Evolutionary conservation across 2,888 invertebrate species (phyloP), one percentile per base, ranked within the genome.

Genomic region (Sarcophaga carnaria): DNA sequence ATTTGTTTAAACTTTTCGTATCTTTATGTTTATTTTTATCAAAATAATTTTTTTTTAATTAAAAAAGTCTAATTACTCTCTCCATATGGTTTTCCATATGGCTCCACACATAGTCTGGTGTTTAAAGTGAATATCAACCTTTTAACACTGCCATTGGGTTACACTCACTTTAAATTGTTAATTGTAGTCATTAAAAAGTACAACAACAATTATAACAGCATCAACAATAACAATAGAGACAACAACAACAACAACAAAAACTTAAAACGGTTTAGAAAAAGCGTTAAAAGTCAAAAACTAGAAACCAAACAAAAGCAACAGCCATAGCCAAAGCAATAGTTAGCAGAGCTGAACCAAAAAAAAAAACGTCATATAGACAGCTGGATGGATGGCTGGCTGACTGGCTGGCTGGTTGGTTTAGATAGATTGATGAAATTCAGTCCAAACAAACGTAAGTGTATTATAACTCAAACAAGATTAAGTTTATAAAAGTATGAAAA

Each of bases 111-210:
- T 17, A 54, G 14, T 54, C 54, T 54, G 5, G 54, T 54, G 17
- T 2, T 54, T 54, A 69, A 6, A 54, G 45, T 64, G 66, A 66
- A 80, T 74, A 74, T 45, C 71, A 71, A 80, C 79, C 79, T 80
- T 71, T 37, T 80, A 62, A 72, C 79, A 80, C 79, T 80, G 64
- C 71, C 79, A 80, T 80, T 80, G 72, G 72, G 66, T 80, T 80
- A 80, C 66, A 66, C 67, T 72, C 72, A 67, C 74, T 60, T 67
- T n/a, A 74, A 75, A 76, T 82, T 82, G 76, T 82, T 82, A 82
- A 82, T 82, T 82, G 70, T 54, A 76, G 82, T 74, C 76, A 82
- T 82, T 82, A 79, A 63, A 63, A 67, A 63, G 37, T 66, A 20
- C 25, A 59, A 25, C 49, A 14, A 20, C 20, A 62, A 62, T 20